Percentiles rank a stretch among this genome's conserved stretches.
Evolutionary conservation across 2,113 vertebrate species (phyloP).

Genomic region (Planiliza haematocheilus): DNA sequence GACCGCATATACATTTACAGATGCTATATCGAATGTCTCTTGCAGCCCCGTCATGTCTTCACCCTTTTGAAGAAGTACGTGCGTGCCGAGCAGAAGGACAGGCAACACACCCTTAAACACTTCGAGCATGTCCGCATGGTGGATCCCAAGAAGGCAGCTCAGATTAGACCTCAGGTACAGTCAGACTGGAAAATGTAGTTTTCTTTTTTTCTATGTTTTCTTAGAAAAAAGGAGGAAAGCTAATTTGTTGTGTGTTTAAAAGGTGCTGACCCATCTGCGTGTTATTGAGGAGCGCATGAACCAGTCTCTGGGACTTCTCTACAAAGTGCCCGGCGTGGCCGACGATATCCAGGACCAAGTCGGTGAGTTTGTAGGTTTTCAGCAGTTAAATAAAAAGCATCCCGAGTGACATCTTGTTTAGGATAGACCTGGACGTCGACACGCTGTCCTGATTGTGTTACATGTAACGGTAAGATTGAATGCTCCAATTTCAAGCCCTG

Average conservation of each 20-base stretch:
- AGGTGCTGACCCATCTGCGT: conserved; percentile 98
- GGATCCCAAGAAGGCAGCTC: conserved; percentile 98
- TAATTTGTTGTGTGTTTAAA: not conserved
- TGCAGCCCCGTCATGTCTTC: conserved; percentile 95
- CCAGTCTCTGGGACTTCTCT: conserved; percentile 96
- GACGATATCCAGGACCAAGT: conserved; percentile 99
- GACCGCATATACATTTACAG: too few relatives aligned
- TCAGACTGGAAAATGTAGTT: not conserved
- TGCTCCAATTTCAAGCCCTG: conserved; percentile 45
- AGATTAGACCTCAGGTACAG: conserved; percentile 94
- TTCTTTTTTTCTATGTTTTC: not conserved
- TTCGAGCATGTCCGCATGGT: conserved; percentile 98
- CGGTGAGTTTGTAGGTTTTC: conserved; percentile 82
- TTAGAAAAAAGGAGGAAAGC: not conserved
- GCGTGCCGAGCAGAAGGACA: conserved; percentile 97
- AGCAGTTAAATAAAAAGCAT: not conserved
- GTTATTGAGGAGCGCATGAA: conserved; percentile 99
- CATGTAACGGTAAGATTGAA: conserved; percentile 43
- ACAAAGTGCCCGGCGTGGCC: conserved; percentile 94
- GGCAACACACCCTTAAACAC: conserved; percentile 97
- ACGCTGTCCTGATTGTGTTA: conserved; percentile 28
- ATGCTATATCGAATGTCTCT: too few relatives aligned
- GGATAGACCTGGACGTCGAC: conserved; percentile 1
- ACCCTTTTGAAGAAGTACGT: conserved; percentile 97
- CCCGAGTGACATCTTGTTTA: not conserved